These are phyloP conservation scores for Rhopalosiphum maidis DNA, from an alignment of 1,140 invertebrate species.

Conservation along the genomic window DNA sequence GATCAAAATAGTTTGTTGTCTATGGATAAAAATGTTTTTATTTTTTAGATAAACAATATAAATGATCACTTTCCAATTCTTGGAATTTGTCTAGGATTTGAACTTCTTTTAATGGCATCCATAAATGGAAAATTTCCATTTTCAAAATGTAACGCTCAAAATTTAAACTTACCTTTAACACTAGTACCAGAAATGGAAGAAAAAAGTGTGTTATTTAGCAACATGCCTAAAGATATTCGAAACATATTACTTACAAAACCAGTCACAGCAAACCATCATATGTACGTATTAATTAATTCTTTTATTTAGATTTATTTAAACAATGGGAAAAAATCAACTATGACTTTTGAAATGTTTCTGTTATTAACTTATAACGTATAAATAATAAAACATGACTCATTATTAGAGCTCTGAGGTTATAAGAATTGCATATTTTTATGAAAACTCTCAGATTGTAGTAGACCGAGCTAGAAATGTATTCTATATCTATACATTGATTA, in stretches of 20 bases:
- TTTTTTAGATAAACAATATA: constrained; percentile 68
- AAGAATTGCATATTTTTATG: not conserved
- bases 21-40: not conserved
- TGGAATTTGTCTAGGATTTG: constrained; percentile 89
- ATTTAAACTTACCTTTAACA: constrained; percentile 76
- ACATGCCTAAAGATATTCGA: constrained; percentile 28
- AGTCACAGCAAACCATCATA: constrained; percentile 40
- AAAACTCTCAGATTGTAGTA: not conserved
- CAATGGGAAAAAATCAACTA: not conserved
- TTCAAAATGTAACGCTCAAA: constrained; percentile 62
- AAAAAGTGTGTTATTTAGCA: constrained; percentile 32
- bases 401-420: not conserved
- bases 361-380: not conserved
- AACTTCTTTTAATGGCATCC: constrained; percentile 75
- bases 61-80: constrained; percentile 77
- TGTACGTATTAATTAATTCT: not conserved
- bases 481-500: not conserved
- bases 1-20: not conserved
- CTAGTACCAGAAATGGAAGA: constrained; percentile 70
- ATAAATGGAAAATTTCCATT: constrained; percentile 67
- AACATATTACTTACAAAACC: constrained; percentile 36
- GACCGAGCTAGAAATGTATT: not conserved
- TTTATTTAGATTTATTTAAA: not conserved
- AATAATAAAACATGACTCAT: not conserved
- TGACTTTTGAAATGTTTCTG: not conserved